phyloP scores from a whole-genome alignment of 2,888 invertebrate genomes.

The Drosophila helvetica region DNA sequence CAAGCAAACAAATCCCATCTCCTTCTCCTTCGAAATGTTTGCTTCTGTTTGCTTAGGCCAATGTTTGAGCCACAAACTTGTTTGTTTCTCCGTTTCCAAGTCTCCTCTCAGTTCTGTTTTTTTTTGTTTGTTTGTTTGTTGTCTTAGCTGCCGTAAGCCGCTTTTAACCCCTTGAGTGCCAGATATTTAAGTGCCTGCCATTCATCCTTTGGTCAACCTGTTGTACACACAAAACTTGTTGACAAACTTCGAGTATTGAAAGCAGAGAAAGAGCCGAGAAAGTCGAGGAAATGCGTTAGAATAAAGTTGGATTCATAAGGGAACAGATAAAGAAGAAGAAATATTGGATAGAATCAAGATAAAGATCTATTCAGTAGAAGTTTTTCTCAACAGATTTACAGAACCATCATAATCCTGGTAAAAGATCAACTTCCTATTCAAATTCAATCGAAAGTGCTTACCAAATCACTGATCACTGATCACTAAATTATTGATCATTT shows the following conservation, averaged over 20 bases:
- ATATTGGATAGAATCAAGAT: background rate
- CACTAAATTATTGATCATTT: too few relatives aligned
- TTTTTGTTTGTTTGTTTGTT: conserved; percentile 43
- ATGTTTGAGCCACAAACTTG: conserved; percentile 66
- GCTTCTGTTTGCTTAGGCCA: conserved; percentile 41
- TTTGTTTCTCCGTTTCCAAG: conserved; percentile 33
- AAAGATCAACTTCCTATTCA: too few relatives aligned
- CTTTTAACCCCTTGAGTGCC: conserved; percentile 61
- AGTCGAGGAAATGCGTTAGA: background rate
- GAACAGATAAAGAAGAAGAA: background rate
- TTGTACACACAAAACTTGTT: conserved; percentile 33
- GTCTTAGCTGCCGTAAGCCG: conserved; percentile 62
- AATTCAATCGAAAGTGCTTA: too few relatives aligned
- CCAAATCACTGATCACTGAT: too few relatives aligned
- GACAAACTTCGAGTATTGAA: conserved; percentile 21
- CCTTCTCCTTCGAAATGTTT: conserved; percentile 26
- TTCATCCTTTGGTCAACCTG: conserved; percentile 45
- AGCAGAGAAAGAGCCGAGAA: conserved; percentile 31
- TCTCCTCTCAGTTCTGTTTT: conserved; percentile 1
- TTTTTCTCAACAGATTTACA: too few relatives aligned
- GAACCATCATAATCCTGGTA: too few relatives aligned
- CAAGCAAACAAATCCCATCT: conserved; percentile 68
- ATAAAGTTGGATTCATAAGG: conserved; percentile 3
- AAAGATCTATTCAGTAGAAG: background rate
- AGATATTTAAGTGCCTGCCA: conserved; percentile 48